Percentiles rank a stretch among this genome's conserved stretches.
Conservation (phyloP, 1,140 invertebrate genomes). For the Nasonia giraulti region DNA sequence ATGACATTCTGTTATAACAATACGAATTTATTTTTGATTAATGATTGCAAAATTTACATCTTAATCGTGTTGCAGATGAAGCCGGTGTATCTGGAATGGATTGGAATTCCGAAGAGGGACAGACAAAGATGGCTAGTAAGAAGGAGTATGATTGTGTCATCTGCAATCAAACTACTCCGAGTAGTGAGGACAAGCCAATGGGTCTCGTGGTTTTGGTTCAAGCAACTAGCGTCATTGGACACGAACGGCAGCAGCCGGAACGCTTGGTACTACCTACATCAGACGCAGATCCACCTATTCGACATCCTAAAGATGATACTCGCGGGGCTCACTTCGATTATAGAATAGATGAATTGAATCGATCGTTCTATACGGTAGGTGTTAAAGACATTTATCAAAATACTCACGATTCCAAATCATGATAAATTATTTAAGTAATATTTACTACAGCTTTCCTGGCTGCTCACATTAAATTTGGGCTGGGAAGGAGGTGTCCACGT, state of each 20-base stretch:
- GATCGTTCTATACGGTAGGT: slow-evolving; percentile 84
- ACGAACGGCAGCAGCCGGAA: slow-evolving; percentile 79
- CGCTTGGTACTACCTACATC: slow-evolving; percentile 79
- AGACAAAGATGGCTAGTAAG: slow-evolving; percentile 74
- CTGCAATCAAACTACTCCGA: slow-evolving; percentile 92
- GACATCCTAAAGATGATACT: slow-evolving; percentile 74
- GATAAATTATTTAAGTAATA: background rate
- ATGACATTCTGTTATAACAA: slow-evolving; percentile 5
- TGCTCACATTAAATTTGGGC: slow-evolving; percentile 89
- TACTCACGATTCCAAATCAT: background rate
- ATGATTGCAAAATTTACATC: background rate
- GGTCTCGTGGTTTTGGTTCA: slow-evolving; percentile 93
- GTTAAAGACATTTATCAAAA: background rate
- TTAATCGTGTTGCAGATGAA: slow-evolving; percentile 64
- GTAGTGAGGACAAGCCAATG: slow-evolving; percentile 89
- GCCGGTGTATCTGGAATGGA: slow-evolving; percentile 78
- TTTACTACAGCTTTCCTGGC: slow-evolving; percentile 77
- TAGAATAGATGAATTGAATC: slow-evolving; percentile 81
- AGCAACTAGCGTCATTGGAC: slow-evolving; percentile 87
- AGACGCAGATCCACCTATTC: slow-evolving; percentile 76
- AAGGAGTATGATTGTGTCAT: slow-evolving; percentile 96
- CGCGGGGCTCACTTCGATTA: slow-evolving; percentile 81
- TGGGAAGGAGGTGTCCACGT: slow-evolving; percentile 96
- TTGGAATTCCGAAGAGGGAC: slow-evolving; percentile 79
- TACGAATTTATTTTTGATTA: background rate